phyloP scores from a whole-genome alignment of 2,797 vertebrate species.

The Amblyraja radiata region DNA sequence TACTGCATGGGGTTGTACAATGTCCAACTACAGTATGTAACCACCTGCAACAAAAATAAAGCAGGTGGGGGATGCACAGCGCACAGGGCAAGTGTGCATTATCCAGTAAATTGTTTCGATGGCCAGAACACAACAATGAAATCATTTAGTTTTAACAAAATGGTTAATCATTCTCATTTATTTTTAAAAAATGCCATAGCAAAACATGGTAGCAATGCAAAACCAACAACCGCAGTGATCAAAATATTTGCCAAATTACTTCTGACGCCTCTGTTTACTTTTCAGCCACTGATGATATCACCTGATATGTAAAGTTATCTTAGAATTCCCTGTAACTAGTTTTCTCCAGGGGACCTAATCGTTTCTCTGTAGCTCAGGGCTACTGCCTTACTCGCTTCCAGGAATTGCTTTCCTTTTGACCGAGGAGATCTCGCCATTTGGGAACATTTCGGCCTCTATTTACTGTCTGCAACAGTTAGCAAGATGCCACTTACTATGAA shows the following conservation, averaged over 20 bases:
- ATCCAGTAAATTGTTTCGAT: neutral
- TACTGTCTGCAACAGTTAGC: neutral
- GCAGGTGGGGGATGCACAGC: neutral
- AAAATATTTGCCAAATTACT: neutral
- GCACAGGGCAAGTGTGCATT: neutral
- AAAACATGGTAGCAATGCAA: neutral
- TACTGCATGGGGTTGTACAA: neutral
- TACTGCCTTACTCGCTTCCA: neutral
- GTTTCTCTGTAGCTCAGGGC: neutral
- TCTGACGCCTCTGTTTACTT: neutral
- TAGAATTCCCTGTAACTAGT: neutral
- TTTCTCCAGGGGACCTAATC: neutral
- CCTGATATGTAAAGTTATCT: neutral
- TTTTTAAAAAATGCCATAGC: neutral
- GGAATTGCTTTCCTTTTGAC: neutral
- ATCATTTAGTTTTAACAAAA: neutral
- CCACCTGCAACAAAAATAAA: neutral
- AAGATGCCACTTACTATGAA: neutral
- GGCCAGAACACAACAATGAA: neutral
- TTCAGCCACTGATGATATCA: neutral
- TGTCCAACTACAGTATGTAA: neutral
- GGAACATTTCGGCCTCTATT: neutral
- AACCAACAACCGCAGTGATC: neutral
- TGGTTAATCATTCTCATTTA: neutral
- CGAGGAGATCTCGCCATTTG: neutral